Conservation (phyloP, 2,888 invertebrate genomes). For the Onthophagus sagittarius region DNA sequence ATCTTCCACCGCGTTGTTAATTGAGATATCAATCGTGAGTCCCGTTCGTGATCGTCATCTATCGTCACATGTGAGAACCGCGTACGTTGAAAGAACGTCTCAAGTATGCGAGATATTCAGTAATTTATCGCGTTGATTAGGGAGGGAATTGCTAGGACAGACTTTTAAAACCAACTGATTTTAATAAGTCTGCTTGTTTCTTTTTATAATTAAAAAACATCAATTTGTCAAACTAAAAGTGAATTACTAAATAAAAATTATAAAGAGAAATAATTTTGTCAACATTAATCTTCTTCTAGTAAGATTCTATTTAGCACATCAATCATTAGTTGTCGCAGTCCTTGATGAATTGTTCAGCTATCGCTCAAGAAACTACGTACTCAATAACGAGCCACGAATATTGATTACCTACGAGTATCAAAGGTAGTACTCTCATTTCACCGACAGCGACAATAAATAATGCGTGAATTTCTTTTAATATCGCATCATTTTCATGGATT, state of each 20-base stretch:
- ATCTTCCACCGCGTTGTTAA: constrained; percentile 6
- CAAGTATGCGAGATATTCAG: neutral
- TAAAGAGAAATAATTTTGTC: constrained; percentile 3
- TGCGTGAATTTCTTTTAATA: neutral
- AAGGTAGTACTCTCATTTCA: neutral
- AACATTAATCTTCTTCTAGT: constrained; percentile 3
- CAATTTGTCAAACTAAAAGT: too few relatives aligned
- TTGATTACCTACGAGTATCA: constrained; percentile 7
- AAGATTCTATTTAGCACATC: constrained; percentile 6
- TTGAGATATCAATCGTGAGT: constrained; percentile 6
- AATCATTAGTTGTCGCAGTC: constrained; percentile 8
- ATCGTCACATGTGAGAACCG: neutral
- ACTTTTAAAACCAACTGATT: neutral
- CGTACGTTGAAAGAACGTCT: neutral
- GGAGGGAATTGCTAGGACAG: neutral
- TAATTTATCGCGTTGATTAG: neutral
- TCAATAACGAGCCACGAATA: constrained; percentile 2
- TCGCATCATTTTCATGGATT: too few relatives aligned
- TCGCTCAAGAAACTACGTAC: constrained; percentile 8
- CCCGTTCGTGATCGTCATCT: neutral
- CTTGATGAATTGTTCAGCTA: constrained; percentile 11
- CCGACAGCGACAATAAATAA: neutral
- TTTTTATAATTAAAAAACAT: too few relatives aligned
- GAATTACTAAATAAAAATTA: too few relatives aligned
- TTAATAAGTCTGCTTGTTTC: too few relatives aligned